Evolutionary conservation across 1,140 invertebrate species (phyloP).

Genomic region (Lepidurus packardi): DNA sequence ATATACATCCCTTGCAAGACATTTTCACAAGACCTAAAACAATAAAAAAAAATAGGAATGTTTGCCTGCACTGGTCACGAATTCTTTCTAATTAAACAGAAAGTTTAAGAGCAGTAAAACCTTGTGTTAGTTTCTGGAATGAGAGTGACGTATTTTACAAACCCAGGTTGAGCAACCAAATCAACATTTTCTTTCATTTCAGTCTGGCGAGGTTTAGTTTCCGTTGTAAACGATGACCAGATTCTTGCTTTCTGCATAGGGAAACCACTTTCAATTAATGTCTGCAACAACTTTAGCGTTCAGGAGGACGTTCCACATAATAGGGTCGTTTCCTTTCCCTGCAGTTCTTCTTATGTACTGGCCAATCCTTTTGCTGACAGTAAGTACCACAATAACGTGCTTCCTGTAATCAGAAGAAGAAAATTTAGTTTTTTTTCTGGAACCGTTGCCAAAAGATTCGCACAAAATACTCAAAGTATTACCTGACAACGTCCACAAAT

Average conservation of each 20-base stretch:
- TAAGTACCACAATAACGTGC: constrained; percentile 50
- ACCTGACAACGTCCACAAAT: constrained; percentile 55
- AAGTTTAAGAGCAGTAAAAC: not conserved
- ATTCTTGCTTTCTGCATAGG: not conserved
- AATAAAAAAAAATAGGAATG: not conserved
- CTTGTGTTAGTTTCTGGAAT: not conserved
- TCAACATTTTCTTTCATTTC: constrained; percentile 2
- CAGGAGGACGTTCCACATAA: constrained; percentile 41
- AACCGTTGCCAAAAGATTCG: constrained; percentile 19
- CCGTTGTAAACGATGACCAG: not conserved
- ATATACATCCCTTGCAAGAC: not conserved
- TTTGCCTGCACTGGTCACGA: constrained; percentile 1
- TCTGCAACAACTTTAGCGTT: constrained; percentile 39
- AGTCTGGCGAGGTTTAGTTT: not conserved
- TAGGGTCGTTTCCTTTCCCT: constrained; percentile 43
- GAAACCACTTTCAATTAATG: not conserved
- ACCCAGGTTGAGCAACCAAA: constrained; percentile 1
- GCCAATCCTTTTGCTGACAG: constrained; percentile 53
- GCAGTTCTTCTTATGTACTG: constrained; percentile 49
- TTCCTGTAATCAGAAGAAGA: constrained; percentile 38
- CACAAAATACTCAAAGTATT: constrained; percentile 38
- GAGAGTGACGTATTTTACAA: not conserved
- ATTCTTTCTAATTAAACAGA: not conserved
- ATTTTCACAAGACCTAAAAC: not conserved
- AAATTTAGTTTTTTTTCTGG: not conserved